Evolutionary conservation across 2,113 vertebrate species (phyloP), one percentile per base, ranked within the genome.

Genomic region (Nipponia nippon): DNA sequence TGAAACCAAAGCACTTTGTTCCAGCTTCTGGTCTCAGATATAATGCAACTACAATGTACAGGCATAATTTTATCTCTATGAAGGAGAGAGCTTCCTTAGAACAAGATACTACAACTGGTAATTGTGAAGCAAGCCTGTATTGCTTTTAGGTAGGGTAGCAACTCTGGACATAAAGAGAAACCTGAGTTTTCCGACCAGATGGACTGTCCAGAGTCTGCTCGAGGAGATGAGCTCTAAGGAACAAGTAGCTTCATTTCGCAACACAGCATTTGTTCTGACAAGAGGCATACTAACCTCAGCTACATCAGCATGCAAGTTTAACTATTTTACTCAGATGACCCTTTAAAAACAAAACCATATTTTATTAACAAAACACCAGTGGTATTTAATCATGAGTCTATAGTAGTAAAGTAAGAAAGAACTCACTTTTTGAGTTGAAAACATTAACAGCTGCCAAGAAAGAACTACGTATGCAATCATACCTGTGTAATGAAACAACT

Each of bases 401-500:
- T 2, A 26, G 32, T 3, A 46, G 16, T 0, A 46, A 7, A 77
- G 25, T 4, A 27, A 66, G 21, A 67, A 63, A 62, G 1, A 61
- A 27, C 2, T 36, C 59, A 25, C 7, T 46, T 83, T 73, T 46
- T 69, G 32, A 56, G 22, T 11, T 30, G 18, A 59, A 67, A 89
- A 42, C 27, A n/a, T 11, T 13, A 15, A 50, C 3, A 6, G 7
- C 6, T 29, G 14, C 27, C 20, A 55, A 90, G 65, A 55, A 80
- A 63, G 4, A 80, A 50, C 26, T 8, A 34, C 1, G 1, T 6
- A 8, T 27, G 4, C 1, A 16, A 62, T 17, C 83, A n/a, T 44
- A 83, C 38, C 76, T 91, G 40, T 61, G 12, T 38, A 65, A 32
- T 13, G 32, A 23, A 29, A 3, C 8, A 36, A 30, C 10, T 62